These are phyloP conservation scores for Pteropus alecto DNA, from an alignment of 2,113 vertebrate genomes.

Conservation along the genomic window DNA sequence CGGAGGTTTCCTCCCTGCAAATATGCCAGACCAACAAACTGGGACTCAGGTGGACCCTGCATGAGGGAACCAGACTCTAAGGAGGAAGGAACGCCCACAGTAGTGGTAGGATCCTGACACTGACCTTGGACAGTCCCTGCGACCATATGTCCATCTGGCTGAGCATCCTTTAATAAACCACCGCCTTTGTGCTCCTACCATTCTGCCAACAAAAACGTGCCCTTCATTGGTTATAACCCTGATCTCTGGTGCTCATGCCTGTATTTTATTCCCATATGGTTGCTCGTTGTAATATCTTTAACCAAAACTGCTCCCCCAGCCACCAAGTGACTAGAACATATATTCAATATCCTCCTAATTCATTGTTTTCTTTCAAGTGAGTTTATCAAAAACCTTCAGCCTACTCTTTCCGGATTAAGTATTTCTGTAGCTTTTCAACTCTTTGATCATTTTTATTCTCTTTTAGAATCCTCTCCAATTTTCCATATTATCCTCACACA, in stretches of 20 bases:
- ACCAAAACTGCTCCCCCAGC: background rate
- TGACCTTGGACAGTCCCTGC: background rate
- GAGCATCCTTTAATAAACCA: background rate
- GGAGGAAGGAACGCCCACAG: background rate
- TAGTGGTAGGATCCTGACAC: background rate
- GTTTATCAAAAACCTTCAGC: background rate
- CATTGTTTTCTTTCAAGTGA: background rate
- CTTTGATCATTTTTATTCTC: slow-evolving; percentile 12
- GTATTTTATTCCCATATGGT: background rate
- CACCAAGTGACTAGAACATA: background rate
- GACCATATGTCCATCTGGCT: background rate
- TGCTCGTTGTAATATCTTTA: background rate
- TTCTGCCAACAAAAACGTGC: background rate
- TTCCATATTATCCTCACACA: slow-evolving; percentile 16
- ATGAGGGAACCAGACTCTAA: background rate
- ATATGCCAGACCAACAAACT: background rate
- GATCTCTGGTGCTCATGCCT: background rate
- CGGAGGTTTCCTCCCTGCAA: background rate
- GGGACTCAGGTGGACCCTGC: background rate
- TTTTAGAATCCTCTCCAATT: background rate
- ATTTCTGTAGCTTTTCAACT: slow-evolving; percentile 35
- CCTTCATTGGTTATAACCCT: background rate
- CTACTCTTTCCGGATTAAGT: slow-evolving; percentile 32
- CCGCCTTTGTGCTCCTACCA: background rate
- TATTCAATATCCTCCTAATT: background rate